Conservation (phyloP, 2,797 vertebrate species). For the Garrulus glandarius region DNA sequence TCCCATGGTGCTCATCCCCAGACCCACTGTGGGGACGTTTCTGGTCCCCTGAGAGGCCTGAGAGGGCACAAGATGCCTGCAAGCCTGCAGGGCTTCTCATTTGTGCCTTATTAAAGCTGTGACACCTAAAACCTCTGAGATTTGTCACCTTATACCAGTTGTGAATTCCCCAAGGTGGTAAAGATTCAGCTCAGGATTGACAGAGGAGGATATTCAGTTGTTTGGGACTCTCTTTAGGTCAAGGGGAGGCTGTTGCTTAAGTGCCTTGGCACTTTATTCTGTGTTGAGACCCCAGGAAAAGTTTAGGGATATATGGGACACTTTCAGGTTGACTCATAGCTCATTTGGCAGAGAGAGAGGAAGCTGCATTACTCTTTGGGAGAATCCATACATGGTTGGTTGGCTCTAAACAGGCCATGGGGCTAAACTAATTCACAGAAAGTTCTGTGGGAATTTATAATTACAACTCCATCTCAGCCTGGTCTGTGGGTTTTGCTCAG, state of each 20-base stretch:
- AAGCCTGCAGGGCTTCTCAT: background rate
- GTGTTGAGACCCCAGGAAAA: background rate
- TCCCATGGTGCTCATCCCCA: background rate
- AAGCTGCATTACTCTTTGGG: background rate
- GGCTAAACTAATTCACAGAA: background rate
- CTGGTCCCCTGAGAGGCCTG: background rate
- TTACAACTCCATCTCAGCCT: background rate
- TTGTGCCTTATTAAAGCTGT: background rate
- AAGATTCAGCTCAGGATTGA: background rate
- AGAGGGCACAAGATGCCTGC: background rate
- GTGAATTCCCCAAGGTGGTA: background rate
- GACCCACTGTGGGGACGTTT: background rate
- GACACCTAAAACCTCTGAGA: background rate
- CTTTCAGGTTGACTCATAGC: background rate
- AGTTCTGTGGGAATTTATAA: background rate
- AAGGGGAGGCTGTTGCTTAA: background rate
- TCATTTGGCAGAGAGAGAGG: background rate
- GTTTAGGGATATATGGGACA: background rate
- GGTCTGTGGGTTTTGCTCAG: background rate
- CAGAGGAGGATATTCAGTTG: accelerated
- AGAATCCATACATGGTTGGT: background rate
- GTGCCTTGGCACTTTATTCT: background rate
- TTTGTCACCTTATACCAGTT: background rate
- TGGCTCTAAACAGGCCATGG: background rate
- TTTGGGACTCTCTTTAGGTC: background rate